A percentile compares a stretch with the other conserved stretches of the same genome.
These are phyloP conservation scores for Minunthozetes semirufus DNA, from an alignment of 2,888 invertebrate species.

Conservation along the genomic window DNA sequence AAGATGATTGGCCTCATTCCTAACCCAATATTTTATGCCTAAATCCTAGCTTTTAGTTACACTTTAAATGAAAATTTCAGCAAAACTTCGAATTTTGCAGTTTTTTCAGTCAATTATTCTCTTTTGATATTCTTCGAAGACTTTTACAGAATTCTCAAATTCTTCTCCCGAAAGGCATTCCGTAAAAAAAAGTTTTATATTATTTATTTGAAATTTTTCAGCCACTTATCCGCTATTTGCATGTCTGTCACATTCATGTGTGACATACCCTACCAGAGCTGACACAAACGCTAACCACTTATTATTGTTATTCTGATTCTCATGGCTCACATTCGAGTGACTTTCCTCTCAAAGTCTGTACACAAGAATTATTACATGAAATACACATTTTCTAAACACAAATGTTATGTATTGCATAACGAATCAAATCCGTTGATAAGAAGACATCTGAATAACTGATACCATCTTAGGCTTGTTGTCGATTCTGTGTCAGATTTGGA, in stretches of 20 bases:
- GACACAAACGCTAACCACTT: background rate
- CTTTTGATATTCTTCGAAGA: background rate
- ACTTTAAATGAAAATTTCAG: background rate
- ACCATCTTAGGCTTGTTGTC: background rate
- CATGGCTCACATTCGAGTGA: background rate
- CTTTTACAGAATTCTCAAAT: background rate
- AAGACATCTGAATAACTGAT: background rate
- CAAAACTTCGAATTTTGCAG: too few relatives aligned
- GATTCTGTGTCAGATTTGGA: background rate
- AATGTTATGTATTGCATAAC: background rate
- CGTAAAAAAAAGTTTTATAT: background rate
- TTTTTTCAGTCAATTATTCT: background rate
- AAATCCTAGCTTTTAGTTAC: too few relatives aligned
- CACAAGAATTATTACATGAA: background rate
- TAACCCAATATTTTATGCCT: too few relatives aligned
- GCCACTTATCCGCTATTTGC: background rate
- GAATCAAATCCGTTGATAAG: background rate
- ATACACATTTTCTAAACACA: background rate
- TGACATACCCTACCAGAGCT: background rate
- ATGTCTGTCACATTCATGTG: background rate
- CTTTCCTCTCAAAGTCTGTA: background rate
- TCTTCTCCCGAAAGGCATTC: background rate
- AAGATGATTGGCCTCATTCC: background rate
- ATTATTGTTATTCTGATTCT: background rate
- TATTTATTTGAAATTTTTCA: conserved; percentile 11